A percentile compares a stretch with the other conserved stretches of the same genome.
phyloP scores from a whole-genome alignment of 2,113 vertebrate species.

The Tragelaphus strepsiceros region DNA sequence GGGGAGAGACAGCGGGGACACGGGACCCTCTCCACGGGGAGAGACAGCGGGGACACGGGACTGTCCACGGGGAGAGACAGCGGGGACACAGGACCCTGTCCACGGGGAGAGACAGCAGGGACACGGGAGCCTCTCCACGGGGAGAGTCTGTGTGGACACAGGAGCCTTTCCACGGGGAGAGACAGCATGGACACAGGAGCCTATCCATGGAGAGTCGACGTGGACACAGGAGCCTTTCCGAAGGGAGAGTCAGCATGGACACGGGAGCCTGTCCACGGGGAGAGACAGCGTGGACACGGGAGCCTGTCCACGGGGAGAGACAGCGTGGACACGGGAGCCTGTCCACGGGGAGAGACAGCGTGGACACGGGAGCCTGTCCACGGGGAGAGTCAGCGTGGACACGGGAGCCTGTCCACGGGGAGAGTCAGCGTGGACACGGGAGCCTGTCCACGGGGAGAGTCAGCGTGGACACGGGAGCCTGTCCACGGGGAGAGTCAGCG shows the following conservation, averaged over 20 bases:
- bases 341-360: rapidly evolving
- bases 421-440: rapidly evolving
- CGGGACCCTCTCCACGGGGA: too few species aligned
- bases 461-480: rapidly evolving
- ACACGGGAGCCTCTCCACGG: rapidly evolving
- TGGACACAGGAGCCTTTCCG: rapidly evolving
- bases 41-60: rapidly evolving
- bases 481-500: rapidly evolving
- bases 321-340: rapidly evolving
- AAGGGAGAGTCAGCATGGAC: rapidly evolving
- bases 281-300: rapidly evolving
- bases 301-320: rapidly evolving
- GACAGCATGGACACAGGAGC: rapidly evolving
- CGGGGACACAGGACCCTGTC: rapidly evolving
- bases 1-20: rapidly evolving
- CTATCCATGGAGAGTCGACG: rapidly evolving
- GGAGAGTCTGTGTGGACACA: rapidly evolving
- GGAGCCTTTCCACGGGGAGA: rapidly evolving
- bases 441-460: too few species aligned
- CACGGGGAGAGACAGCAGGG: rapidly evolving
- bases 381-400: rapidly evolving
- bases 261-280: rapidly evolving
- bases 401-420: too few species aligned
- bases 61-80: rapidly evolving
- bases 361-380: rapidly evolving